Conservation (phyloP, 2,113 vertebrate species). For the Prolemur simus region DNA sequence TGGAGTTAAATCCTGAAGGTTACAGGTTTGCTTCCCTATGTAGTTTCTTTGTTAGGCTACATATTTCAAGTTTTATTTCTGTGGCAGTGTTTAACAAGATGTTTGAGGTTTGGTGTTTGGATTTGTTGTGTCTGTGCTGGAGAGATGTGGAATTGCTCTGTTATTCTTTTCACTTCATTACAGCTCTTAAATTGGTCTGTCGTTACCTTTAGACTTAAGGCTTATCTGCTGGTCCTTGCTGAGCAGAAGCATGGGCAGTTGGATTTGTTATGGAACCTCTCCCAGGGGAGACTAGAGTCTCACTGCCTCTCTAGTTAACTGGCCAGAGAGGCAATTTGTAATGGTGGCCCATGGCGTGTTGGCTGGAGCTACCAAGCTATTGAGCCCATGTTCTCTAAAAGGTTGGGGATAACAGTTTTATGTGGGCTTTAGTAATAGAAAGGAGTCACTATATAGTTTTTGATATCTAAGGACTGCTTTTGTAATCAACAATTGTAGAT, state of each 20-base stretch:
- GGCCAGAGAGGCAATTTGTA: not conserved
- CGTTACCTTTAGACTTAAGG: not conserved
- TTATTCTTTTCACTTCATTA: not conserved
- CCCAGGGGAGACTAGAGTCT: not conserved
- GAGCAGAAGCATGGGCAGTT: not conserved
- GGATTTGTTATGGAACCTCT: not conserved
- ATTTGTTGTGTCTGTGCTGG: not conserved
- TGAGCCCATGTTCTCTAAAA: not conserved
- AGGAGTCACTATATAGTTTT: not conserved
- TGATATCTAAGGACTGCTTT: not conserved
- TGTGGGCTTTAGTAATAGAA: not conserved
- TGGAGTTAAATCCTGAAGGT: not conserved
- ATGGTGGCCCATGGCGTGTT: not conserved
- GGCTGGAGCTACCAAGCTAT: no score
- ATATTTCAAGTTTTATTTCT: not conserved
- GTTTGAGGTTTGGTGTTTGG: not conserved
- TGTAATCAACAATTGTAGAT: not conserved
- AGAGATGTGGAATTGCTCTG: not conserved
- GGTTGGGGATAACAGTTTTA: not conserved
- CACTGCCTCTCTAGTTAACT: not conserved
- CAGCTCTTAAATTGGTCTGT: not conserved
- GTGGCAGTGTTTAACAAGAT: not conserved
- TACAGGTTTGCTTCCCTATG: not conserved
- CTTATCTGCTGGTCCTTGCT: not conserved
- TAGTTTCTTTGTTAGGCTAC: constrained; percentile 3